Percentiles rank a stretch among this genome's conserved stretches.
These are phyloP conservation scores for Gymnopithys bicolor DNA, from an alignment of 2,797 vertebrate species.

Conservation along the genomic window DNA sequence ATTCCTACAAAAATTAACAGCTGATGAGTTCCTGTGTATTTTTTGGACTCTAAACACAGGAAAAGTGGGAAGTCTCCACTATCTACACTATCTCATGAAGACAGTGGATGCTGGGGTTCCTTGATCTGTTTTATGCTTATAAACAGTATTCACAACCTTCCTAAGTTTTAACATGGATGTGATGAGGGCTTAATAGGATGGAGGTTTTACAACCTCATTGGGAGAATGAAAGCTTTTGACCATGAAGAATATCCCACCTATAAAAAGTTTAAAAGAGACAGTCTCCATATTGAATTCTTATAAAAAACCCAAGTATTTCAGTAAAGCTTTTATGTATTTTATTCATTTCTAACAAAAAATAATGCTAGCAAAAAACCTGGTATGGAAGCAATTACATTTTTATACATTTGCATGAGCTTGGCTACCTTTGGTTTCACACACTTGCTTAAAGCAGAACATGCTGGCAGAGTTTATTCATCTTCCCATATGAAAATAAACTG, in stretches of 20 bases:
- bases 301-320: neutral
- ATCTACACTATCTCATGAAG: neutral
- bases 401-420: slow-evolving; percentile 28
- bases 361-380: neutral
- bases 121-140: neutral
- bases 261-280: neutral
- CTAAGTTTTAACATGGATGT: neutral
- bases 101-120: accelerated
- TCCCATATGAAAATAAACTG: slow-evolving; percentile 8
- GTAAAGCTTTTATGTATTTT: neutral
- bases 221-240: neutral
- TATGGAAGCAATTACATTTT: neutral
- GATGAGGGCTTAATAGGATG: neutral
- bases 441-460: neutral
- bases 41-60: neutral
- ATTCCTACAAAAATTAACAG: neutral
- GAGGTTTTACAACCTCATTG: neutral
- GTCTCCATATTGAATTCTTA: neutral
- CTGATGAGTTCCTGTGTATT: accelerated
- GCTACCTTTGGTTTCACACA: slow-evolving; percentile 26
- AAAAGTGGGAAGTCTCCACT: neutral
- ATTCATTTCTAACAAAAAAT: neutral
- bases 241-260: neutral
- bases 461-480: slow-evolving; percentile 45
- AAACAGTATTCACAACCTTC: neutral